phyloP scores from a whole-genome alignment of 2,888 invertebrate genomes.

The Noctua janthe region DNA sequence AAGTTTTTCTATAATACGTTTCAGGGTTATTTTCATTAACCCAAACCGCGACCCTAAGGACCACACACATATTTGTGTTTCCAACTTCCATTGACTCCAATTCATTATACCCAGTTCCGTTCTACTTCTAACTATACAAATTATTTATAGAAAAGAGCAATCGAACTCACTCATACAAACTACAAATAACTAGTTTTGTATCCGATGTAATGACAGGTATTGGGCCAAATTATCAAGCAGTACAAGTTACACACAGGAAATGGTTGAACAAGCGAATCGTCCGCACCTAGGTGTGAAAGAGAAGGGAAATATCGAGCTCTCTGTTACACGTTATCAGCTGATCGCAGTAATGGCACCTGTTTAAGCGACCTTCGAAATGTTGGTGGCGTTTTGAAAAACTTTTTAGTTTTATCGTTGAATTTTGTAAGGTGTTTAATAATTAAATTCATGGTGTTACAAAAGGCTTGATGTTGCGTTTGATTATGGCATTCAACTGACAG shows the following conservation, averaged over 20 bases:
- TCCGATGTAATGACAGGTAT: constrained; percentile 56
- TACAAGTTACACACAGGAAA: constrained; percentile 78
- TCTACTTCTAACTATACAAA: constrained; percentile 26
- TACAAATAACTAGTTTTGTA: constrained; percentile 39
- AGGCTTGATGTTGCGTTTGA: neutral
- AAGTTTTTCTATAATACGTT: neutral
- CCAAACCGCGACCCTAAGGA: neutral
- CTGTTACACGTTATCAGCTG: constrained; percentile 72
- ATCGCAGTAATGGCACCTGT: constrained; percentile 59
- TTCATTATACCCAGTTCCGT: constrained; percentile 21
- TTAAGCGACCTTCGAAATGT: constrained; percentile 38
- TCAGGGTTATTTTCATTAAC: neutral
- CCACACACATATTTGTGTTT: neutral
- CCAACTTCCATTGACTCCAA: neutral
- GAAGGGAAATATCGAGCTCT: constrained; percentile 48
- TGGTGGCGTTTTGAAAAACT: constrained; percentile 17
- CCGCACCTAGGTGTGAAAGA: constrained; percentile 61
- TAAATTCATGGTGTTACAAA: neutral
- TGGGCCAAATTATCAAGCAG: constrained; percentile 56
- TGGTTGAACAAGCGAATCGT: constrained; percentile 68
- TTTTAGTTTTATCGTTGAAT: constrained; percentile 5
- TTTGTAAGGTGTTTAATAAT: neutral
- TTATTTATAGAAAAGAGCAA: constrained; percentile 19
- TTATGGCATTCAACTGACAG: neutral
- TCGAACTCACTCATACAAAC: constrained; percentile 16